Evolutionary conservation across 2,888 invertebrate species (phyloP).

Genomic region (Notodonta ziczac): DNA sequence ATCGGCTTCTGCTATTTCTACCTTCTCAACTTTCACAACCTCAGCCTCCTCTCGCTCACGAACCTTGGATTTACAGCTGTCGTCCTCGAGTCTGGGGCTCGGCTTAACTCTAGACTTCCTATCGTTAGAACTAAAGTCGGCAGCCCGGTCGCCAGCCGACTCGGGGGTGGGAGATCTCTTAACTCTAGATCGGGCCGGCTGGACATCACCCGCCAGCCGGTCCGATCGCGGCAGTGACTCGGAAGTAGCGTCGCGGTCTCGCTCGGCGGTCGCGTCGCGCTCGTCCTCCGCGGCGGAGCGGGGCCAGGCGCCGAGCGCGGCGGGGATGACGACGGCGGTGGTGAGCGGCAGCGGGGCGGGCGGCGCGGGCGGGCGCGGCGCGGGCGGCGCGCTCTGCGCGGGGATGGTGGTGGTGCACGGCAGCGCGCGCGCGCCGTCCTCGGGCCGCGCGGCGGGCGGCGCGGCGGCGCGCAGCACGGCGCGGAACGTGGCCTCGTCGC

Average conservation of each 20-base stretch:
- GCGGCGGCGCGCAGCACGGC: slow-evolving; percentile 85
- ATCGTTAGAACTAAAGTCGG: slow-evolving; percentile 60
- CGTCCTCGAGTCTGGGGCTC: slow-evolving; percentile 19
- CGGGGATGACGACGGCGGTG: slow-evolving; percentile 44
- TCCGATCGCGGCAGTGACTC: slow-evolving; percentile 66
- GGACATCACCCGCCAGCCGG: slow-evolving; percentile 64
- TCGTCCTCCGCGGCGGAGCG: slow-evolving; percentile 31
- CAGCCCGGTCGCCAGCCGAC: slow-evolving; percentile 50
- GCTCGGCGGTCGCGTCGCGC: slow-evolving; percentile 46
- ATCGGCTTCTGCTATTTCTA: slow-evolving; percentile 4
- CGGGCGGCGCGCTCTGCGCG: slow-evolving; percentile 60
- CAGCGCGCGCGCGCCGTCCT: slow-evolving; percentile 59
- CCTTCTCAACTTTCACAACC: slow-evolving; percentile 11
- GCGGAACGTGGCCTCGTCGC: slow-evolving; percentile 88
- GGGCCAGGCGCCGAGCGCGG: slow-evolving; percentile 31
- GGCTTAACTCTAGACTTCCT: slow-evolving; percentile 26
- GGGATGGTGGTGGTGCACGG: slow-evolving; percentile 71
- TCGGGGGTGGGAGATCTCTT: slow-evolving; percentile 71
- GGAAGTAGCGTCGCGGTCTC: slow-evolving; percentile 42
- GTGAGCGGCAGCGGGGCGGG: slow-evolving; percentile 31
- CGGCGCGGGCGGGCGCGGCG: slow-evolving; percentile 51
- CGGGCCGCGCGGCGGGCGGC: slow-evolving; percentile 55
- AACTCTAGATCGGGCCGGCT: slow-evolving; percentile 64
- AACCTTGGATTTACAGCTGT: slow-evolving; percentile 19
- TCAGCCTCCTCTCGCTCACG: slow-evolving; percentile 16